Evolutionary conservation across 2,888 invertebrate genomes (phyloP).

Genomic region (Drosophila demipolita): DNA sequence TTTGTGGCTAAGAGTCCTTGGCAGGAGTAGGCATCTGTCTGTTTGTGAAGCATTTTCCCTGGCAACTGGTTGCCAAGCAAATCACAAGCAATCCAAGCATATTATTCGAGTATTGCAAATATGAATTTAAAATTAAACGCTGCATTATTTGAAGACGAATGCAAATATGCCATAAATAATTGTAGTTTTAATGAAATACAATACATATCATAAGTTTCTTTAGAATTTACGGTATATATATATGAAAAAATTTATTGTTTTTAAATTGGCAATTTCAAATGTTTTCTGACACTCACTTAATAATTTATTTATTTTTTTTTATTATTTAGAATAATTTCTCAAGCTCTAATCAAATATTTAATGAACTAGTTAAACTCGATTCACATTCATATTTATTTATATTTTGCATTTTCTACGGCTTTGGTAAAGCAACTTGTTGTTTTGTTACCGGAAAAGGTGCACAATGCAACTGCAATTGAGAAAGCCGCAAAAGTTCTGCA

Average conservation of each 20-base stretch:
- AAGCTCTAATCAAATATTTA: background rate
- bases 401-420: background rate
- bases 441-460: conserved; percentile 10
- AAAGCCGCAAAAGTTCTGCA: conserved; percentile 16
- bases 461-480: conserved; percentile 10
- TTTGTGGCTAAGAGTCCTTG: background rate
- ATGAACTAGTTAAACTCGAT: background rate
- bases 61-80: background rate
- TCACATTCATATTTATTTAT: background rate
- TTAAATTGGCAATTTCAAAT: background rate
- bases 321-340: no score
- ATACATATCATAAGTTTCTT: accelerated
- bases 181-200: background rate
- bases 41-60: background rate
- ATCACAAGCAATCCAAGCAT: background rate
- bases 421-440: background rate
- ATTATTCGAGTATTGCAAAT: background rate
- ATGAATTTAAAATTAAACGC: background rate
- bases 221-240: no score
- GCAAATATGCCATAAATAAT: background rate
- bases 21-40: background rate
- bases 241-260: no score
- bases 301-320: background rate
- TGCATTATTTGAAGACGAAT: background rate
- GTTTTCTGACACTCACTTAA: background rate